These are phyloP conservation scores for Hedya salicella DNA, from an alignment of 2,888 invertebrate species.

Conservation along the genomic window DNA sequence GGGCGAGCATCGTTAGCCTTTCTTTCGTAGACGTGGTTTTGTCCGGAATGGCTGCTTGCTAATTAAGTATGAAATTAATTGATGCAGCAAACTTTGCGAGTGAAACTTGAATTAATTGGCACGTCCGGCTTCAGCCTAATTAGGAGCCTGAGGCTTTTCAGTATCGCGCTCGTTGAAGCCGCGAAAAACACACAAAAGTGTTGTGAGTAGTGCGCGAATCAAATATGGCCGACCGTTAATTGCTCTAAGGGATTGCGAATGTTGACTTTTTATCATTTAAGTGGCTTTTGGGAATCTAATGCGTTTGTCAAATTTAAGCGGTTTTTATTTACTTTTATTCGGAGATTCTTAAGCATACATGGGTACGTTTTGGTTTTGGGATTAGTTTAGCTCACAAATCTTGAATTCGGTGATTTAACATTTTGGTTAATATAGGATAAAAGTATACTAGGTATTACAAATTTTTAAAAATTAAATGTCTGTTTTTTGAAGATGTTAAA, in stretches of 20 bases:
- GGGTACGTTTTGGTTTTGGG: neutral
- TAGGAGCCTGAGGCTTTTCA: conserved; percentile 84
- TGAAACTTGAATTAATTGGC: conserved; percentile 86
- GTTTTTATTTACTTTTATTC: too few species aligned
- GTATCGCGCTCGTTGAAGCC: conserved; percentile 79
- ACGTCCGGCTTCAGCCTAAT: conserved; percentile 85
- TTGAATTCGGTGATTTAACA: too few species aligned
- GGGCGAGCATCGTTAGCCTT: conserved; percentile 81
- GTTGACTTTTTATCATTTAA: conserved; percentile 3
- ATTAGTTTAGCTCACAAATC: too few species aligned
- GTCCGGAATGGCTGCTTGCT: conserved; percentile 74
- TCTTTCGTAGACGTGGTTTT: conserved; percentile 80
- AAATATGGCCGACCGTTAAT: conserved; percentile 38
- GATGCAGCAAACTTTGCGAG: conserved; percentile 84
- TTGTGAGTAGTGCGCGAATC: conserved; percentile 66
- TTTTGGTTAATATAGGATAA: too few species aligned
- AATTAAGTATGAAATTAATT: conserved; percentile 86
- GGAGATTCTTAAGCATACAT: too few species aligned
- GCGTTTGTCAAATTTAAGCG: neutral
- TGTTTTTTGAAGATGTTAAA: too few species aligned
- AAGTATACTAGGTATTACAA: too few species aligned
- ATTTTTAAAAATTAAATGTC: too few species aligned
- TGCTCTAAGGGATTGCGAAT: conserved; percentile 3
- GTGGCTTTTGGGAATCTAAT: neutral
- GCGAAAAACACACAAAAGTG: conserved; percentile 83